Base-by-base conservation (phyloP, 2,888 invertebrate species). In the Drosophila meridionalis region DNA sequence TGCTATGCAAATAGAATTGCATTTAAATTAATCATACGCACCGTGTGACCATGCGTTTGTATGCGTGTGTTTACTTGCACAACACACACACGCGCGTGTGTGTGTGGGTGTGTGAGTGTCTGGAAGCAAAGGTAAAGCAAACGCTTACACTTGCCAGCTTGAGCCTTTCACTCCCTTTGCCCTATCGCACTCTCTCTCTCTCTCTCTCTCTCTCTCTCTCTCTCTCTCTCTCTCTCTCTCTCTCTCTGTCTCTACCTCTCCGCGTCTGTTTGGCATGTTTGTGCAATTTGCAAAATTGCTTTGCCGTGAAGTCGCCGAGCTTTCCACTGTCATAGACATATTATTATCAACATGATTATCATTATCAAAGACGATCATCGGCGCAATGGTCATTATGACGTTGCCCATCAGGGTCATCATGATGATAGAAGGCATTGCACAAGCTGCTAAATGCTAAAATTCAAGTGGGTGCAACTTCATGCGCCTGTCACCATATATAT, bases 1-100 rank as follows among this genome's bases (percentile, higher is more conserved):
- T 47, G 52, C 67, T 76, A 84, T 81, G 87, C 85, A 84, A 86
- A 89, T 87, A 80, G 69, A 83, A 76, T 75, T 87, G 86, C 90
- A 85, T 87, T 89, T 89, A 85, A 87, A 87, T 90, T 90, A 87
- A 87, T 87, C 87, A 87, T 90, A 87, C 90, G 86, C 86, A 83
- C 74, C 73, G 85, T 89, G 70, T 63, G 76, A 61, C 45, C 20
- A 26, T 34, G 43, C 20, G 48, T 59, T 38, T 65, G 45, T 28
- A 20, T 59, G 55, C 12, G n/a, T n/a, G 48, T 62, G 42, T 20
- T 47, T 26, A 9, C n/a, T 14, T 66, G 52, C 67, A n/a, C n/a
- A 20, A 7, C 34, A 32, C 32, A 32, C 8, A 38, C 38, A 56
- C n/a, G 43, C 38, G 52, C n/a, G 47, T 36, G 57, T 57, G 34